Evolutionary conservation across 2,888 invertebrate species (phyloP), one percentile per base, ranked within the genome.

Genomic region (Hirudinaria manillensis): DNA sequence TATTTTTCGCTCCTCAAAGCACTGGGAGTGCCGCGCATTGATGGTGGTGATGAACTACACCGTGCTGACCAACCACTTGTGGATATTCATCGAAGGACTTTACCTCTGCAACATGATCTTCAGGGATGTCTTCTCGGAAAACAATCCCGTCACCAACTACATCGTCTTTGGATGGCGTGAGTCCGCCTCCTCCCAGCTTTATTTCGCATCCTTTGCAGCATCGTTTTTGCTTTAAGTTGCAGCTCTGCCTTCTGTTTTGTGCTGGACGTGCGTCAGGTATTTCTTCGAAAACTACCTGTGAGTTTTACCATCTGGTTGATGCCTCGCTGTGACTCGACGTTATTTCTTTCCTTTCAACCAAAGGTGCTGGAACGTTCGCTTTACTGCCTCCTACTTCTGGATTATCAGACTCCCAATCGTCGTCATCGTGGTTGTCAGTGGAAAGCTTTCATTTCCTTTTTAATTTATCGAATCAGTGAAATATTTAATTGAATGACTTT

Each of bases 71-170:
- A 91, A 90, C 84, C 90, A 90, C 83, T 89, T 89, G 72, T 91
- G 90, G 90, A 89, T 91, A 45, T 86, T 90, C 55, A 89, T 90
- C 88, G 90, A 91, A 84, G 90, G 90, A 0, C 85, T 90, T 1
- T 91, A 90, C 82, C 86, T 91, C 16, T 89, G 90, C 82, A 90
- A 89, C 82, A 86, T 91, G 68, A 89, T 91, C 76, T 89, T 90
- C 81, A 84, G 89, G 77, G 89, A 90, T 0, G 87, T 90, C 68
- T 90, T 90, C 83, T 88, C 89, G 0, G 90, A 90, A 82, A 88
- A 88, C 21, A 88, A 88, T 77, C 88, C 89, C 77, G 89, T 90
- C 79, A 85, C 87, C 19, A 86, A 87, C 77, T 90, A 90, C 83
- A 87, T 90, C 34, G 79, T 89, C 2, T 86, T 90, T 53, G 91